Evolutionary conservation across 2,888 invertebrate species (phyloP).

Genomic region (Tribolium freemani): DNA sequence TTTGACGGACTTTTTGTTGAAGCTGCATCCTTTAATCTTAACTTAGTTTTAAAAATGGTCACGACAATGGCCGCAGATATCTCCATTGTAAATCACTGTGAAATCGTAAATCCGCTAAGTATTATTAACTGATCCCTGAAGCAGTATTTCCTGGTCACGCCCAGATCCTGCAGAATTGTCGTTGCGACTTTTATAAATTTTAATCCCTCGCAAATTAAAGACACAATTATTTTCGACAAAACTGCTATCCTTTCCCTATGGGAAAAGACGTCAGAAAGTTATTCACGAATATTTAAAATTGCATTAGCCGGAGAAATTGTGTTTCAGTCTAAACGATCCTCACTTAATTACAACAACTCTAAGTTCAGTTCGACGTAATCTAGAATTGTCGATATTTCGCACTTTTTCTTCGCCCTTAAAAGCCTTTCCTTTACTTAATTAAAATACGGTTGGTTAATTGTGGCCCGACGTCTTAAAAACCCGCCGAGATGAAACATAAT

Average conservation of each 20-base stretch:
- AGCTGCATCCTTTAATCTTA: not conserved
- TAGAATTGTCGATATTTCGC: slow-evolving; percentile 45
- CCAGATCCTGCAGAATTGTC: slow-evolving; percentile 7
- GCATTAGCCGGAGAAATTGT: slow-evolving; percentile 3
- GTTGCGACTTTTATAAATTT: slow-evolving; percentile 12
- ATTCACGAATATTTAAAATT: slow-evolving; percentile 9
- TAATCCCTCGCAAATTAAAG: not conserved
- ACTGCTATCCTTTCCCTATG: not conserved
- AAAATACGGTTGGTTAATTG: slow-evolving; percentile 48
- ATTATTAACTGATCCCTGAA: slow-evolving; percentile 12
- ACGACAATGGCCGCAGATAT: slow-evolving; percentile 8
- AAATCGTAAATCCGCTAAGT: slow-evolving; percentile 25
- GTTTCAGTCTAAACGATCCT: not conserved
- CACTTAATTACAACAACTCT: slow-evolving; percentile 17
- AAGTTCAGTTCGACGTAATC: slow-evolving; percentile 15
- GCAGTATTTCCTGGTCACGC: slow-evolving; percentile 8
- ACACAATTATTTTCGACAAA: not conserved
- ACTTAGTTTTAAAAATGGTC: slow-evolving; percentile 1
- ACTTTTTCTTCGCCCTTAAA: too few species aligned
- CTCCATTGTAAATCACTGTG: slow-evolving; percentile 12
- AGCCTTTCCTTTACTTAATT: slow-evolving; percentile 49
- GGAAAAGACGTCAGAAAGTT: not conserved
- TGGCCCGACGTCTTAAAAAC: slow-evolving; percentile 38
- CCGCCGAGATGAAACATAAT: slow-evolving; percentile 26
- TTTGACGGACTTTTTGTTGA: not conserved